These are phyloP conservation scores for Chrysogorgia sp. DNA, from an alignment of 92 coral and sea anemone species.

Conservation along the genomic window DNA sequence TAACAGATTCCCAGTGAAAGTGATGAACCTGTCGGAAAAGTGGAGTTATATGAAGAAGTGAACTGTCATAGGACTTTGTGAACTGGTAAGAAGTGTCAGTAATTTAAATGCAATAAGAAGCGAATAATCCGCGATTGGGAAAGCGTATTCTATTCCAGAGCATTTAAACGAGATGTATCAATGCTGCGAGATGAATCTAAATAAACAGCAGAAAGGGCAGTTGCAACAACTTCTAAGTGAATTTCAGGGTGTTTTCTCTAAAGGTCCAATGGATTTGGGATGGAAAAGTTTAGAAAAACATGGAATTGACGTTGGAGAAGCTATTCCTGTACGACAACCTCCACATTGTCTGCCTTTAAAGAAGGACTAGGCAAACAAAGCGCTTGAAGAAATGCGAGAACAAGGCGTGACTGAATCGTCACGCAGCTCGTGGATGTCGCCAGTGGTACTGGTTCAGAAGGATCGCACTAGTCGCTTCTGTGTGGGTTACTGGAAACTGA, in stretches of 20 bases:
- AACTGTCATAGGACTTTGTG: no score
- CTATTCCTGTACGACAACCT: background rate
- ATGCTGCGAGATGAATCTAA: no score
- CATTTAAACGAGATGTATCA: no score
- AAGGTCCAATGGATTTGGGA: background rate
- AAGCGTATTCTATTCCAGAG: no score
- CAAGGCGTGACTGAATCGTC: background rate
- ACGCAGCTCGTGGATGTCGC: background rate
- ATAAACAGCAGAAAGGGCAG: no score
- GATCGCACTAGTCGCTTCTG: background rate
- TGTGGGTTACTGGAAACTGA: no score
- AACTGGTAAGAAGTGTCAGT: no score
- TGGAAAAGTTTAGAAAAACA: background rate
- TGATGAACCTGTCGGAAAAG: no score
- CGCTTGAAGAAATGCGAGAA: background rate
- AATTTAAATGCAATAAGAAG: no score
- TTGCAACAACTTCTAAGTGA: background rate
- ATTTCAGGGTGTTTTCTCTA: background rate
- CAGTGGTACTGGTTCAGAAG: background rate
- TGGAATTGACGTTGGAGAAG: background rate
- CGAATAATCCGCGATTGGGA: no score
- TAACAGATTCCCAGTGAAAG: no score
- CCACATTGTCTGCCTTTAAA: background rate
- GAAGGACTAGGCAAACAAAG: background rate
- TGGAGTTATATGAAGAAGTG: no score